Evolutionary conservation across 1,140 invertebrate genomes (phyloP).

Genomic region (Nasonia vitripennis): DNA sequence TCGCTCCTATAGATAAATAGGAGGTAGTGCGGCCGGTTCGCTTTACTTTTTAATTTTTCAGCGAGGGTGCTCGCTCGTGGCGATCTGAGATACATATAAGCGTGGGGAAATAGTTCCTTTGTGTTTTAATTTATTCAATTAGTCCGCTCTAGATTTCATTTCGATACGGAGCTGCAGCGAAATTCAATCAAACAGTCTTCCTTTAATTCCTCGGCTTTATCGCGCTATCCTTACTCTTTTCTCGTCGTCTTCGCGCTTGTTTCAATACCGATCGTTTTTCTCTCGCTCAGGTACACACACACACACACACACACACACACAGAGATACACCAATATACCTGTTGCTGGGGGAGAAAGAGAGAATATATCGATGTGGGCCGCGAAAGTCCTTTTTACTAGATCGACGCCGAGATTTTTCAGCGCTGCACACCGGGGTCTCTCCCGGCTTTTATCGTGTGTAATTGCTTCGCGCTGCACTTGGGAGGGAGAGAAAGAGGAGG

Average conservation of each 20-base stretch:
- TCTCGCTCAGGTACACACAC: neutral
- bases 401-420: constrained; percentile 41
- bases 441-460: constrained; percentile 36
- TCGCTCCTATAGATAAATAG: neutral
- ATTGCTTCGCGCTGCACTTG: constrained; percentile 19
- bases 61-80: too few relatives aligned
- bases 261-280: constrained; percentile 49
- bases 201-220: constrained; percentile 62
- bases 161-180: neutral
- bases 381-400: constrained; percentile 38
- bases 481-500: neutral
- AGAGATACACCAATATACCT: neutral
- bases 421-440: neutral
- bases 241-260: constrained; percentile 12
- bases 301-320: neutral
- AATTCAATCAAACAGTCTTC: constrained; percentile 57
- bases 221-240: constrained; percentile 46
- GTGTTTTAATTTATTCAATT: too few relatives aligned
- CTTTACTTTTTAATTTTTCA: too few relatives aligned
- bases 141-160: too few relatives aligned
- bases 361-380: neutral
- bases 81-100: too few relatives aligned
- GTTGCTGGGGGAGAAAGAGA: neutral
- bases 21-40: neutral
- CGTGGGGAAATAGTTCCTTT: too few relatives aligned